These are phyloP conservation scores for Onychomys torridus DNA, from an alignment of 2,797 vertebrate genomes.

Conservation along the genomic window DNA sequence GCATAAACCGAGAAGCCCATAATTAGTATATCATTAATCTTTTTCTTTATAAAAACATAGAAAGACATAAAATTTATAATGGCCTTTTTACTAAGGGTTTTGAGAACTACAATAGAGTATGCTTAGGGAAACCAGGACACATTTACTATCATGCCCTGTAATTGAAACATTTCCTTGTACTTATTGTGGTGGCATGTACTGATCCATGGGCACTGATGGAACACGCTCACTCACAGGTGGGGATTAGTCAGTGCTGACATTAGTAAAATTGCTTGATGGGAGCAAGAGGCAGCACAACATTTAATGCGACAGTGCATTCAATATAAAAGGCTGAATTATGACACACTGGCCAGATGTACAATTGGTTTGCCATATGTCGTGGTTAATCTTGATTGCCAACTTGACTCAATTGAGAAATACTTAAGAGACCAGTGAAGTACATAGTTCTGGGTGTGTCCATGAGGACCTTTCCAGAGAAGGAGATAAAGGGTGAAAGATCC, in stretches of 20 bases:
- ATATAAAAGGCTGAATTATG: neutral
- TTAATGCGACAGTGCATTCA: neutral
- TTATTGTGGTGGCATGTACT: neutral
- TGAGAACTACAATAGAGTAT: neutral
- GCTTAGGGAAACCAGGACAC: constrained; percentile 5
- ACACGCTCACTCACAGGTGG: neutral
- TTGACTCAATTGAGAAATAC: neutral
- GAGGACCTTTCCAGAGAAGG: neutral
- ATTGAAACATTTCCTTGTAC: neutral
- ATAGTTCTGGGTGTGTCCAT: neutral
- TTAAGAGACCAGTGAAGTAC: neutral
- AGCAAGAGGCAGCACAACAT: neutral
- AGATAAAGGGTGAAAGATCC: neutral
- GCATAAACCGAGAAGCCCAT: neutral
- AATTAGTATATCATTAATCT: neutral
- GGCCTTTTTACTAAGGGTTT: neutral
- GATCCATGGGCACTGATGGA: neutral
- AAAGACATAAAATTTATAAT: constrained; percentile 10
- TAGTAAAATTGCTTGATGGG: neutral
- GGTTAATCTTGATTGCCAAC: neutral
- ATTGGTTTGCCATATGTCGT: neutral
- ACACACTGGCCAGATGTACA: neutral
- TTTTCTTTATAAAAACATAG: constrained; percentile 36
- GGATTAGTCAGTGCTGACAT: neutral
- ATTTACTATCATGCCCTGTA: neutral